Conservation (phyloP, 2,888 invertebrate genomes). For the Allolobophora icterica region DNA sequence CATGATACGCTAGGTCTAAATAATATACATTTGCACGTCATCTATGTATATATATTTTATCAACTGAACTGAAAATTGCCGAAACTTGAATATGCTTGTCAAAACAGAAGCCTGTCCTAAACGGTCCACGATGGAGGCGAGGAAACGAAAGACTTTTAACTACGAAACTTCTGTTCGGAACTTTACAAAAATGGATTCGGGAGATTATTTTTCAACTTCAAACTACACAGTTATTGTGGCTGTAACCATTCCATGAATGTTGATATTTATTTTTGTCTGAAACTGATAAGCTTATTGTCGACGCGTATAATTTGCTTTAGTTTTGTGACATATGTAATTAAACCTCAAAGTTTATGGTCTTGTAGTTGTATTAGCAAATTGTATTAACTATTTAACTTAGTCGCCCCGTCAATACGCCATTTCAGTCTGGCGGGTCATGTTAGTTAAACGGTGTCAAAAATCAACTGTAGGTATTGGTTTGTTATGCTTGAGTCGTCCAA, state of each 20-base stretch:
- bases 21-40: neutral
- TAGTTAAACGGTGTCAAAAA: neutral
- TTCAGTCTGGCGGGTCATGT: neutral
- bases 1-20: neutral
- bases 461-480: neutral
- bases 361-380: neutral
- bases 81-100: neutral
- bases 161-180: neutral
- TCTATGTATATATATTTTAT: neutral
- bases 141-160: neutral
- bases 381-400: neutral
- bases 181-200: neutral
- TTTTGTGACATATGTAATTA: constrained; percentile 22
- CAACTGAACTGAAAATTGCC: constrained; percentile 1
- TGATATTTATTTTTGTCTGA: constrained; percentile 26
- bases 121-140: neutral
- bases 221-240: neutral
- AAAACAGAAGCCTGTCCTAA: constrained; percentile 4
- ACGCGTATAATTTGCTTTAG: constrained; percentile 22
- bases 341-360: constrained; percentile 19
- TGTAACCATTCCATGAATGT: constrained; percentile 26
- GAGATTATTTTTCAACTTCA: constrained; percentile 24
- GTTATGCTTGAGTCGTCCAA: neutral
- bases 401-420: neutral
- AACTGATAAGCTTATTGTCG: constrained; percentile 21